phyloP scores from a whole-genome alignment of 2,113 vertebrate genomes.

The Rhinopomastus cyanomelas region DNA sequence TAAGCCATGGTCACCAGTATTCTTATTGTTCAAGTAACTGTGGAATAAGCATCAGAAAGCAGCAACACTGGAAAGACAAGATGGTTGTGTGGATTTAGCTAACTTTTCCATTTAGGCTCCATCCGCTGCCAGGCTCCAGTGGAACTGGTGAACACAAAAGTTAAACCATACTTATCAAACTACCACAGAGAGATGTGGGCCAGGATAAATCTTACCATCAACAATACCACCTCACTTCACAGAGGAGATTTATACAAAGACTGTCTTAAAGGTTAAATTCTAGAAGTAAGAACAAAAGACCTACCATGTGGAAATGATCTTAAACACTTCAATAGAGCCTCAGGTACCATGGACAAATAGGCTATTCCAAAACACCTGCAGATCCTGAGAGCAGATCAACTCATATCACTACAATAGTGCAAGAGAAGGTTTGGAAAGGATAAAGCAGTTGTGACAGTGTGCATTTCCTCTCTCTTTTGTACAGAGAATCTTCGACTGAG shows the following conservation, averaged over 20 bases:
- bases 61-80: background rate
- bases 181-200: background rate
- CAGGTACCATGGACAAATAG: background rate
- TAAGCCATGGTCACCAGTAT: background rate
- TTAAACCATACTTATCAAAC: background rate
- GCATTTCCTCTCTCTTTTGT: background rate
- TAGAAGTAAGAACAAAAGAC: background rate
- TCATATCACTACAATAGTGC: background rate
- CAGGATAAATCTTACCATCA: background rate
- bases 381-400: background rate
- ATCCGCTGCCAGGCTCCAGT: background rate
- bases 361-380: background rate
- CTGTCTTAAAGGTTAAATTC: background rate
- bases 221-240: fast-evolving
- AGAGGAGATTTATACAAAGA: background rate
- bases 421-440: background rate
- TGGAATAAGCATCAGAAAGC: background rate
- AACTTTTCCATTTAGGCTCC: background rate
- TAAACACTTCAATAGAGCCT: background rate
- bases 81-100: background rate
- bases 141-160: background rate
- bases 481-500: background rate
- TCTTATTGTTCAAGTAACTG: background rate
- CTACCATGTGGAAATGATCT: background rate
- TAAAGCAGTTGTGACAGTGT: background rate